phyloP scores from a whole-genome alignment of 2,888 invertebrate genomes.

The Epistrophe eligans region DNA sequence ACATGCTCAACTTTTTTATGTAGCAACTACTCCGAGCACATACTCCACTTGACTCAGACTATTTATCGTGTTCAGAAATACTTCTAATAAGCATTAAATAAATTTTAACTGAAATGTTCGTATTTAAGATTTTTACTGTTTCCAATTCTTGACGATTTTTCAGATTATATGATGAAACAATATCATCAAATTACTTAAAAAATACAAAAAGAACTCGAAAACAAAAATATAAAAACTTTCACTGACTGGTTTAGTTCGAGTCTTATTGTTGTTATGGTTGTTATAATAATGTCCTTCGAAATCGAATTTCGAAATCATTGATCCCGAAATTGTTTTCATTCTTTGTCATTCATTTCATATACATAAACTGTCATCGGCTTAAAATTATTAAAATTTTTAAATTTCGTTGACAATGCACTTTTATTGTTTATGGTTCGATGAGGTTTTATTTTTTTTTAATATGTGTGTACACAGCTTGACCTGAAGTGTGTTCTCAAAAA shows the following conservation, averaged over 20 bases:
- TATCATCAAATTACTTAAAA: not conserved
- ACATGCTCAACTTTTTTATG: not conserved
- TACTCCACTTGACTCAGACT: too few species aligned
- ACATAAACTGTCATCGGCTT: constrained; percentile 4
- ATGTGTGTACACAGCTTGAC: constrained; percentile 12
- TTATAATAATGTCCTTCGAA: constrained; percentile 13
- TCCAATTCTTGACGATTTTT: not conserved
- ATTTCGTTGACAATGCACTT: constrained; percentile 31
- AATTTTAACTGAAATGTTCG: too few species aligned
- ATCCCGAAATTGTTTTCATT: constrained; percentile 1
- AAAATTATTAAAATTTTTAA: constrained; percentile 4
- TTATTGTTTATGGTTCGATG: constrained; percentile 1
- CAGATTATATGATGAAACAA: constrained; percentile 7
- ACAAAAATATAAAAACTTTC: constrained; percentile 1
- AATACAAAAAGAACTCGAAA: not conserved
- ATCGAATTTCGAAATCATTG: constrained; percentile 28
- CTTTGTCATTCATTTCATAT: not conserved
- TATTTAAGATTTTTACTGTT: not conserved
- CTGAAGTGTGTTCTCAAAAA: constrained; percentile 17
- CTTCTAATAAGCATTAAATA: too few species aligned
- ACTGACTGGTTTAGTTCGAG: not conserved
- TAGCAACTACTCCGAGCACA: too few species aligned
- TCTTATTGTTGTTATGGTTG: not conserved
- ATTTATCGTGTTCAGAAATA: too few species aligned
- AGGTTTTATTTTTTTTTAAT: constrained; percentile 1